phyloP scores from a whole-genome alignment of 2,888 invertebrate genomes.

The Ochlodes sylvanus region DNA sequence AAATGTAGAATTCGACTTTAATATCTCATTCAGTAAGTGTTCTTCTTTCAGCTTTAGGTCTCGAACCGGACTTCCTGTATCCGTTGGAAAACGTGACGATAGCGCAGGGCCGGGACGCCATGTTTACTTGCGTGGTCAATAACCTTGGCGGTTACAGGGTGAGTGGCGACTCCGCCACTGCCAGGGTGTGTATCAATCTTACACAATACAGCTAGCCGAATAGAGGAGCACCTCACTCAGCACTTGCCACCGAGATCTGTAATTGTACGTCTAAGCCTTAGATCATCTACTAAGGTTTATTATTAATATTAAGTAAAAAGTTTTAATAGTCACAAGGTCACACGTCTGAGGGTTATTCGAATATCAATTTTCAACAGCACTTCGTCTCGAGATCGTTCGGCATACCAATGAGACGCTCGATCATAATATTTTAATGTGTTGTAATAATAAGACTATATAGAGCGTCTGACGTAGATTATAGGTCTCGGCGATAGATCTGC shows the following conservation, averaged over 20 bases:
- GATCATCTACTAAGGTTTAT: too few relatives aligned
- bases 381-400: slow-evolving; percentile 33
- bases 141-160: slow-evolving; percentile 95
- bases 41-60: slow-evolving; percentile 87
- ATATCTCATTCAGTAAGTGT: slow-evolving; percentile 45
- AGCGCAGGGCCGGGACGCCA: slow-evolving; percentile 92
- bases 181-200: slow-evolving; percentile 92
- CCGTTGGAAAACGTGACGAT: slow-evolving; percentile 94
- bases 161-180: slow-evolving; percentile 94
- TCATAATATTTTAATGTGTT: slow-evolving; percentile 28
- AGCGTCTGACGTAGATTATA: slow-evolving; percentile 56
- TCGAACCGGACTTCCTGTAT: slow-evolving; percentile 92
- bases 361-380: slow-evolving; percentile 35
- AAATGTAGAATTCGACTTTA: not conserved
- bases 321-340: slow-evolving; percentile 16
- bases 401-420: slow-evolving; percentile 39
- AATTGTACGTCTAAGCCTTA: slow-evolving; percentile 54
- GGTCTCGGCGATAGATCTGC: slow-evolving; percentile 78
- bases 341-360: slow-evolving; percentile 20
- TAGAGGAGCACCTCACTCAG: slow-evolving; percentile 79
- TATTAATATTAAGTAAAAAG: not conserved
- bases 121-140: slow-evolving; percentile 94
- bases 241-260: slow-evolving; percentile 76
- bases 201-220: slow-evolving; percentile 75
- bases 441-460: slow-evolving; percentile 26